A percentile compares a stretch with the other conserved stretches of the same genome.
phyloP scores from a whole-genome alignment of 2,113 vertebrate species.

The Rhea americana region DNA sequence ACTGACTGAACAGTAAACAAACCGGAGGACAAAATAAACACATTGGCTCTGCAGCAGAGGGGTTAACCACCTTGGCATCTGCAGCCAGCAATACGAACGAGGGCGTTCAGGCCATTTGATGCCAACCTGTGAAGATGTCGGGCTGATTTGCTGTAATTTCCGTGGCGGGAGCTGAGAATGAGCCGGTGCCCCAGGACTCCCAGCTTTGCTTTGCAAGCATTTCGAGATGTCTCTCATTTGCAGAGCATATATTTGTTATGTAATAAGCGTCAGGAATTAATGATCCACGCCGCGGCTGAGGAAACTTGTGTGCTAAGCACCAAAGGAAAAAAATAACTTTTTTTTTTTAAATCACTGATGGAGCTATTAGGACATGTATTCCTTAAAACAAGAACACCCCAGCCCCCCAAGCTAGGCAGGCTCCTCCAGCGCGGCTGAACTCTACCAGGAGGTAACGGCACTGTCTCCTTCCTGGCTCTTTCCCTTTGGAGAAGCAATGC shows the following conservation, averaged over 20 bases:
- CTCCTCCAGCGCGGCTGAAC: not conserved
- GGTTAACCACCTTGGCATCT: accelerated
- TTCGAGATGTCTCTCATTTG: slow-evolving; percentile 60
- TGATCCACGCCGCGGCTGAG: slow-evolving; percentile 45
- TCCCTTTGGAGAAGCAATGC: slow-evolving; percentile 53
- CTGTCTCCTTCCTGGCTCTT: not conserved
- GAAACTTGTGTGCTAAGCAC: slow-evolving; percentile 75
- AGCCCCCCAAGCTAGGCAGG: not conserved
- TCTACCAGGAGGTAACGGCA: not conserved
- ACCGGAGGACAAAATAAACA: not conserved
- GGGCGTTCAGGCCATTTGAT: accelerated
- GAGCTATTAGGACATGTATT: slow-evolving; percentile 20
- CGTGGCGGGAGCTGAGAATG: not conserved
- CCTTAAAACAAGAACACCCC: not conserved
- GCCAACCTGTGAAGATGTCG: not conserved
- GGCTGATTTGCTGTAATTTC: not conserved
- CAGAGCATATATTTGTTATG: slow-evolving; percentile 77
- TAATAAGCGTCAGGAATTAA: slow-evolving; percentile 75
- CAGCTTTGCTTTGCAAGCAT: not conserved
- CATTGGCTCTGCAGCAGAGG: not conserved
- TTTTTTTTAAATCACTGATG: slow-evolving; percentile 26
- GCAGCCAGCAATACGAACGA: accelerated
- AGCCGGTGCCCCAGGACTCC: slow-evolving; percentile 3
- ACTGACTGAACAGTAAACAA: not conserved
- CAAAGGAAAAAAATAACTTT: slow-evolving; percentile 55